Conservation (phyloP, 2,888 invertebrate species). For the Ceraclea dissimilis region DNA sequence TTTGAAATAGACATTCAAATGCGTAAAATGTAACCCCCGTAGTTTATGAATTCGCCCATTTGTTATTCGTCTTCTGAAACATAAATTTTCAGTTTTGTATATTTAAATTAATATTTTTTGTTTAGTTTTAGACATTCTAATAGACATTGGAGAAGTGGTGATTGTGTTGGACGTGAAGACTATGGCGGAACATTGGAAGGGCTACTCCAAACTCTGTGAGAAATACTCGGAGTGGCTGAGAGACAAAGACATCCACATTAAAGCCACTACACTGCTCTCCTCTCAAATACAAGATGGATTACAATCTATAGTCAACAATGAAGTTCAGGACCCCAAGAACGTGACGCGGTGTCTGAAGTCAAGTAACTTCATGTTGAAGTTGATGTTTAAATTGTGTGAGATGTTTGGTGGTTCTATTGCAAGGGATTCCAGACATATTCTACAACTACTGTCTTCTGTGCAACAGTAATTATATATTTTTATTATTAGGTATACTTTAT, state of each 20-base stretch:
- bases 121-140: slow-evolving; percentile 41
- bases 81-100: background rate
- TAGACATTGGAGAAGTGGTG: slow-evolving; percentile 43
- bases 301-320: slow-evolving; percentile 31
- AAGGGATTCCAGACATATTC: slow-evolving; percentile 31
- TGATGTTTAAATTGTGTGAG: slow-evolving; percentile 39
- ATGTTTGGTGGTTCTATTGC: slow-evolving; percentile 33
- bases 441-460: slow-evolving; percentile 33
- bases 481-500: slow-evolving; percentile 1
- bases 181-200: slow-evolving; percentile 51
- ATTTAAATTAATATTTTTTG: background rate
- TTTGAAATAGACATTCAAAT: too few species aligned
- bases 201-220: slow-evolving; percentile 40
- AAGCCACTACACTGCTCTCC: slow-evolving; percentile 33
- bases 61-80: background rate
- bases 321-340: slow-evolving; percentile 36
- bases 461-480: slow-evolving; percentile 33
- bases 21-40: too few species aligned
- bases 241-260: slow-evolving; percentile 33
- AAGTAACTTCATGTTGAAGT: slow-evolving; percentile 43
- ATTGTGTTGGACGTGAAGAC: slow-evolving; percentile 46
- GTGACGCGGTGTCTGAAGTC: slow-evolving; percentile 42
- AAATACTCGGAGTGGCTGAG: slow-evolving; percentile 37
- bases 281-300: slow-evolving; percentile 33
- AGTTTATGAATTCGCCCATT: background rate